These are phyloP conservation scores for Mizuhopecten yessoensis DNA, from an alignment of 1,140 invertebrate genomes.

Conservation along the genomic window DNA sequence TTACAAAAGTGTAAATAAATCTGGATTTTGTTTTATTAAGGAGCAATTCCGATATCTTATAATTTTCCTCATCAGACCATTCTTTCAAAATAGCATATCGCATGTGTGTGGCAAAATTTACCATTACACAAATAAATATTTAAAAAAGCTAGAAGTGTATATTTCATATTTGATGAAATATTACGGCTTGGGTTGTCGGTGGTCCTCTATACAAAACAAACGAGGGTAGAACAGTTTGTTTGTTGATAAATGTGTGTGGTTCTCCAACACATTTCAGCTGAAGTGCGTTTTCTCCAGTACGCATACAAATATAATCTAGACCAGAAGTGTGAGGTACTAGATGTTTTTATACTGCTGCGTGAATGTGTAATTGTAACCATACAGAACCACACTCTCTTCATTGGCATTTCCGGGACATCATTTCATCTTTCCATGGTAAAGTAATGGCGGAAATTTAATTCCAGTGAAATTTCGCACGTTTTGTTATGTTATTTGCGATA, in stretches of 20 bases:
- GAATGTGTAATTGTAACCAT: background rate
- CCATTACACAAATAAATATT: too few species aligned
- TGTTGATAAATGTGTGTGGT: background rate
- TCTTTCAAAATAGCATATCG: too few species aligned
- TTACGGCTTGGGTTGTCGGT: too few species aligned
- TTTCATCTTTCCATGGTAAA: slow-evolving; percentile 25
- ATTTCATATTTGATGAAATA: too few species aligned
- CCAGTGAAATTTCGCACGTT: slow-evolving; percentile 32
- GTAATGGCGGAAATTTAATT: slow-evolving; percentile 19
- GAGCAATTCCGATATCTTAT: too few species aligned
- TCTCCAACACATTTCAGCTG: background rate
- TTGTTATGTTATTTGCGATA: slow-evolving; percentile 26
- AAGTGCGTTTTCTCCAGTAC: background rate
- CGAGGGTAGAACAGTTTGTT: too few species aligned
- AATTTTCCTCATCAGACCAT: too few species aligned
- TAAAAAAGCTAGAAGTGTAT: too few species aligned
- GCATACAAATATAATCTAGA: slow-evolving; percentile 1
- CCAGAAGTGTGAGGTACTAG: background rate
- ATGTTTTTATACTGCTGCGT: background rate
- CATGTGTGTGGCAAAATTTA: too few species aligned
- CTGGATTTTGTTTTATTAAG: too few species aligned
- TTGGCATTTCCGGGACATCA: slow-evolving; percentile 31
- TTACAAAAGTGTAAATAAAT: too few species aligned
- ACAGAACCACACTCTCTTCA: slow-evolving; percentile 2
- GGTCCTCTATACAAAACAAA: too few species aligned